Percentiles rank a stretch among this genome's conserved stretches.
These are phyloP conservation scores for Drosophila quinaria DNA, from an alignment of 2,888 invertebrate species.

Conservation along the genomic window DNA sequence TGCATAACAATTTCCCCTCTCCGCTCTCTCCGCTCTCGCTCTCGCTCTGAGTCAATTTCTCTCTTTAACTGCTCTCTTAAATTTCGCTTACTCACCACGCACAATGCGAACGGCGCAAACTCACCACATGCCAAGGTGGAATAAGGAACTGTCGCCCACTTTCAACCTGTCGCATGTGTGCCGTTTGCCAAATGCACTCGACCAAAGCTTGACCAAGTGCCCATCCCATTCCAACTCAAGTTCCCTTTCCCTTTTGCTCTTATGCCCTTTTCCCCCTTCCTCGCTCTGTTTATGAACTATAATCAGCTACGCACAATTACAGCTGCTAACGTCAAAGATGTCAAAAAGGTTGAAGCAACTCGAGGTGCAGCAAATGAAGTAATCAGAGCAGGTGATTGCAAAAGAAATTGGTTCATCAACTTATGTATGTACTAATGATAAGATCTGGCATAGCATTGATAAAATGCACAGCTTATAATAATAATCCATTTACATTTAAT, in stretches of 20 bases:
- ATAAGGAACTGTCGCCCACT: slow-evolving; percentile 14
- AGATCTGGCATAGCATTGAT: slow-evolving; percentile 11
- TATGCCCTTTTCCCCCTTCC: neutral
- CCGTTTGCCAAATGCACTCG: slow-evolving; percentile 28
- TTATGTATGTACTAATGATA: slow-evolving; percentile 7
- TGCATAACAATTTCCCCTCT: slow-evolving; percentile 29
- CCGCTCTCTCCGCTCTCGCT: no score
- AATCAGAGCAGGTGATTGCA: slow-evolving; percentile 4
- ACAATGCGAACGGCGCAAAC: slow-evolving; percentile 18
- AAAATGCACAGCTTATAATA: neutral
- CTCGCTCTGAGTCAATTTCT: neutral
- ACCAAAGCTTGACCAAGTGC: slow-evolving; percentile 19
- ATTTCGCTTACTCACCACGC: slow-evolving; percentile 35
- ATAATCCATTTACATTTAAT: no score
- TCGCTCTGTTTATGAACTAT: slow-evolving; percentile 5
- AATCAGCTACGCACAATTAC: slow-evolving; percentile 20
- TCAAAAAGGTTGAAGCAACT: slow-evolving; percentile 1
- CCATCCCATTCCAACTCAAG: neutral
- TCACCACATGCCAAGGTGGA: slow-evolving; percentile 12
- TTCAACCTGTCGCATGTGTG: slow-evolving; percentile 58
- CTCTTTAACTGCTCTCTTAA: slow-evolving; percentile 33
- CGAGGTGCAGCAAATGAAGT: neutral
- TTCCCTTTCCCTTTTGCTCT: no score
- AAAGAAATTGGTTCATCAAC: neutral
- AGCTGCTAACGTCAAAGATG: slow-evolving; percentile 10